A percentile compares a stretch with the other conserved stretches of the same genome.
Conservation (phyloP, 2,888 invertebrate genomes). For the Ophion costatus region DNA sequence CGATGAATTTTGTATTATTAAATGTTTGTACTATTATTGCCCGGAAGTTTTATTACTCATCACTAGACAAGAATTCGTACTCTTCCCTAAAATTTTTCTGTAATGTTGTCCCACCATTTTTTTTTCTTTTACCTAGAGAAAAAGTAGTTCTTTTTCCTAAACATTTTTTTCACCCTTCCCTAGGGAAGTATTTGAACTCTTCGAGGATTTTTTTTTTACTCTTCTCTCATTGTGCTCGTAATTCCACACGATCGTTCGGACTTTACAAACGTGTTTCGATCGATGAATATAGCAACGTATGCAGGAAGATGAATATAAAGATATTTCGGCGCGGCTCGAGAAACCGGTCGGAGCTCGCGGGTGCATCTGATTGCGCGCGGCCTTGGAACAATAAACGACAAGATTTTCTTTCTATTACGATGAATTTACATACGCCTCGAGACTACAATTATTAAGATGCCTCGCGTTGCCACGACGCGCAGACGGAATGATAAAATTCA, state of each 20-base stretch:
- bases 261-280: not conserved
- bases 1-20: no score
- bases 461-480: no score
- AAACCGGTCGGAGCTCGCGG: constrained; percentile 67
- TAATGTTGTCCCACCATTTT: no score
- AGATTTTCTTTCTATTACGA: not conserved
- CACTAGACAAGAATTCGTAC: no score
- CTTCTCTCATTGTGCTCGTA: not conserved
- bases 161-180: no score
- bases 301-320: not conserved
- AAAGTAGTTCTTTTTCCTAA: no score
- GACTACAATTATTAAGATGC: not conserved
- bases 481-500: not conserved
- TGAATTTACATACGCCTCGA: constrained; percentile 11
- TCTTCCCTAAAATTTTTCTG: not conserved
- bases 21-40: no score
- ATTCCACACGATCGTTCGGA: not conserved
- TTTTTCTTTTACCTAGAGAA: no score
- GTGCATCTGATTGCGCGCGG: constrained; percentile 48
- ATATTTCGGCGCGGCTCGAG: constrained; percentile 23
- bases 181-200: no score
- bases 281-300: not conserved
- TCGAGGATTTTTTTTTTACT: not conserved
- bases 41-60: no score
- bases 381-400: constrained; percentile 68